Base-by-base conservation (phyloP, 1,140 invertebrate genomes). In the Listronotus oregonensis region DNA sequence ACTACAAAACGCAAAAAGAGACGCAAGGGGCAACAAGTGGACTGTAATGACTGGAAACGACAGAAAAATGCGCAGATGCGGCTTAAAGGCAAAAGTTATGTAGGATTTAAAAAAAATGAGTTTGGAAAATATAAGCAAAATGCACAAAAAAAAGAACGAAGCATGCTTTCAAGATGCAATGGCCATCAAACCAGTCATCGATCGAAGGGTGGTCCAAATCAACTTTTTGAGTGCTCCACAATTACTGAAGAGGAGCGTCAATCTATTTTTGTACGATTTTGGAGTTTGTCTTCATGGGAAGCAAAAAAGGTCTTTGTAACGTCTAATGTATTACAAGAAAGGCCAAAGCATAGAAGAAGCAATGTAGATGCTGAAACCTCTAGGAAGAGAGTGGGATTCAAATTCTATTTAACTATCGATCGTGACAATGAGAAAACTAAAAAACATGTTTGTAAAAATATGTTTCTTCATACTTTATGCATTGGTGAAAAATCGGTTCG, bases 371-470 rank as follows among this genome's bases (percentile, higher is more conserved):
- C 44, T 46, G 44, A 46, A 9, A 46, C 7, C 7, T 46, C 44
- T 46, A 46, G 44, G 7, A 46, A 46, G 14, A 46, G n/a, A n/a
- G n/a, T n/a, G n/a, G n/a, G n/a, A n/a, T n/a, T n/a, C n/a, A n/a
- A 46, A 46, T 46, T 46, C 7, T 46, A n/a, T 46, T 46, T 7
- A 46, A 12, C 44, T 46, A 14, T 46, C 14, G 14, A 46, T 46
- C 44, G 44, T 46, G 11, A 46, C 15, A 46, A 46, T 9, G 44
- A 46, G 15, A 7, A 17, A 9, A 46, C n/a, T 46, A 56, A 56
- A 40, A 56, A 56, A 56, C 52, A 56, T n/a, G 52, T 56, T 56
- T 37, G 8, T 40, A 56, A 37, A 14, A 31, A 47, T 46, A 59
- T 59, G 42, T 59, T 59, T 21, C 21, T 47, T 12, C 4, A 47